Evolutionary conservation across 2,797 vertebrate species (phyloP).

Genomic region (Masticophis lateralis): DNA sequence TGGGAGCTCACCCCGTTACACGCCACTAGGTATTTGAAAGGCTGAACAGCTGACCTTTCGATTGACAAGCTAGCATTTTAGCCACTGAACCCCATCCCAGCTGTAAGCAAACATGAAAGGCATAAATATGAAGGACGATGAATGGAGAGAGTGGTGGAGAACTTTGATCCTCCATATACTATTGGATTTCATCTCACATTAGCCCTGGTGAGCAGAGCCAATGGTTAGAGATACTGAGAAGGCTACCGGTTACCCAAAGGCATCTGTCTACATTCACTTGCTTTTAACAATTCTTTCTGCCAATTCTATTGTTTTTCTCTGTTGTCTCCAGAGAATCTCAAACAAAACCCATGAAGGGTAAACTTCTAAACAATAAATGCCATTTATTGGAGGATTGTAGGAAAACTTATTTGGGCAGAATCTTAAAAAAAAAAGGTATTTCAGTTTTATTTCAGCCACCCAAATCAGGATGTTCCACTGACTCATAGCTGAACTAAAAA

Average conservation of each 20-base stretch:
- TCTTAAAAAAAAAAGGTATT: background rate
- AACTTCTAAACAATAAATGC: background rate
- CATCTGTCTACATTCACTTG: background rate
- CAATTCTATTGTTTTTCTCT: background rate
- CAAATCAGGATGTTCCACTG: background rate
- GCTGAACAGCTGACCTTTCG: too few species aligned
- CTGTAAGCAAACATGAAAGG: background rate
- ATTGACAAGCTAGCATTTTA: too few species aligned
- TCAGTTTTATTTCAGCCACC: background rate
- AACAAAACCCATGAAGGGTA: background rate
- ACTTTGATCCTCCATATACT: background rate
- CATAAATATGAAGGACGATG: background rate
- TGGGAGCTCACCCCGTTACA: too few species aligned
- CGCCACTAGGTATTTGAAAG: too few species aligned
- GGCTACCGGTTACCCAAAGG: background rate
- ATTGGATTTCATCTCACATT: background rate
- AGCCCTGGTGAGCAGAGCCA: background rate
- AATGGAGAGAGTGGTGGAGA: background rate
- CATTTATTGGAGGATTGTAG: background rate
- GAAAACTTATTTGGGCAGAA: background rate
- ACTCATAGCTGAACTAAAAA: background rate
- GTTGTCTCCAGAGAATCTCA: background rate
- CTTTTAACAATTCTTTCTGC: background rate
- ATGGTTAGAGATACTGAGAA: background rate
- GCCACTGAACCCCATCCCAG: background rate